Conservation (phyloP, 2,113 vertebrate genomes). For the Ranitomeya variabilis region DNA sequence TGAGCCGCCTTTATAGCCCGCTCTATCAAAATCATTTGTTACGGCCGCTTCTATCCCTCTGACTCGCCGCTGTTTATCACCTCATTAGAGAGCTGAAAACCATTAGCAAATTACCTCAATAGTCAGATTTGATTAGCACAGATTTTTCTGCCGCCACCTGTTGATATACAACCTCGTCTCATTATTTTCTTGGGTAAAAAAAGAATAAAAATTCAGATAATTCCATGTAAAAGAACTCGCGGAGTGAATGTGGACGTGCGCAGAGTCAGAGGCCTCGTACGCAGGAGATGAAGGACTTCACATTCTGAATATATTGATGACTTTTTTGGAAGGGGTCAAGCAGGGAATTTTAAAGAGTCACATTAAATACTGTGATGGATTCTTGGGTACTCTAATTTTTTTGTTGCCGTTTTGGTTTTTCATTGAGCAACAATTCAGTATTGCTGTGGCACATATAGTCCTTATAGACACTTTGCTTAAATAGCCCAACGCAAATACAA, state of each 20-base stretch:
- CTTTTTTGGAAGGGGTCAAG: background rate
- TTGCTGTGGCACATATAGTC: too few species aligned
- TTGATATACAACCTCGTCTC: constrained; percentile 53
- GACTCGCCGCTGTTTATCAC: constrained; percentile 58
- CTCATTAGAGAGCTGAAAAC: constrained; percentile 60
- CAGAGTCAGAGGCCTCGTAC: background rate
- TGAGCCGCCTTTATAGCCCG: constrained; percentile 56
- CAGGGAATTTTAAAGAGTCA: background rate
- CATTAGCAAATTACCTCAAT: constrained; percentile 52
- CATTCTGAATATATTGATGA: background rate
- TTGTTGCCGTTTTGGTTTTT: too few species aligned
- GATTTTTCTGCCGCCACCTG: constrained; percentile 37
- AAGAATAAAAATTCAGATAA: background rate
- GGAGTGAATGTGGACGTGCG: background rate
- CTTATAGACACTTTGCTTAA: too few species aligned
- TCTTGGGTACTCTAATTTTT: too few species aligned
- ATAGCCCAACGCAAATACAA: too few species aligned
- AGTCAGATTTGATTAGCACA: constrained; percentile 27
- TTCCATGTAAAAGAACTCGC: background rate
- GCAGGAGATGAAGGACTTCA: background rate
- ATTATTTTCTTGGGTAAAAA: constrained; percentile 51
- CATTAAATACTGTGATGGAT: background rate
- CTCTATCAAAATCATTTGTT: constrained; percentile 54
- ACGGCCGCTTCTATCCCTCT: constrained; percentile 52
- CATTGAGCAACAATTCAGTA: too few species aligned